phyloP scores from a whole-genome alignment of 1,140 invertebrate genomes.

The Babylonia areolata region DNA sequence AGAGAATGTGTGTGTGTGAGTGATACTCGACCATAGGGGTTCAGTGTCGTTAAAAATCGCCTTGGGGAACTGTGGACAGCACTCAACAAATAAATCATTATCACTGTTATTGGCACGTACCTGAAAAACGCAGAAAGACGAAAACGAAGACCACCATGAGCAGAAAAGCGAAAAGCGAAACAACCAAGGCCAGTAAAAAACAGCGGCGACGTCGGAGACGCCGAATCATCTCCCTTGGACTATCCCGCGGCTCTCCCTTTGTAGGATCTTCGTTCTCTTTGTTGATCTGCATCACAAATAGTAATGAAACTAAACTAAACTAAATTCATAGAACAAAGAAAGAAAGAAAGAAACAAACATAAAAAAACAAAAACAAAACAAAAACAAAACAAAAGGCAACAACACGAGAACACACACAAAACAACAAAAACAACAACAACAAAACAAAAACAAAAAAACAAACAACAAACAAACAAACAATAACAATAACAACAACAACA shows the following conservation, averaged over 20 bases:
- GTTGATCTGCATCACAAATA: background rate
- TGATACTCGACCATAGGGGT: too few species aligned
- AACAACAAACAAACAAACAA: too few species aligned
- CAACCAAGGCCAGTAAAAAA: background rate
- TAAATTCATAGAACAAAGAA: background rate
- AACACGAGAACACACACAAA: too few species aligned
- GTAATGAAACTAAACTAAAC: too few species aligned
- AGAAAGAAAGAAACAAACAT: background rate
- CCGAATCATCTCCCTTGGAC: background rate
- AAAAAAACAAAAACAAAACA: background rate
- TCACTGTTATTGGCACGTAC: background rate
- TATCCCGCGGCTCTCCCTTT: constrained; percentile 1
- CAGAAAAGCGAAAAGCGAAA: background rate
- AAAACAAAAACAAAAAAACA: too few species aligned
- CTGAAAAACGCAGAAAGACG: constrained; percentile 9
- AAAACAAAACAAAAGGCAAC: background rate
- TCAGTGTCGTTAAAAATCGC: too few species aligned
- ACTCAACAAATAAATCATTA: too few species aligned
- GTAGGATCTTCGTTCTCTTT: background rate
- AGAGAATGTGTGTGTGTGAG: too few species aligned
- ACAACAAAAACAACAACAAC: too few species aligned
- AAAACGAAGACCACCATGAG: background rate
- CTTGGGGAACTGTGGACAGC: too few species aligned
- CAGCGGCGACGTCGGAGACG: constrained; percentile 8
- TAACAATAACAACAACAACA: too few species aligned